Evolutionary conservation across 2,113 vertebrate species (phyloP), one percentile per base, ranked within the genome.

Genomic region (Lepisosteus osseus): DNA sequence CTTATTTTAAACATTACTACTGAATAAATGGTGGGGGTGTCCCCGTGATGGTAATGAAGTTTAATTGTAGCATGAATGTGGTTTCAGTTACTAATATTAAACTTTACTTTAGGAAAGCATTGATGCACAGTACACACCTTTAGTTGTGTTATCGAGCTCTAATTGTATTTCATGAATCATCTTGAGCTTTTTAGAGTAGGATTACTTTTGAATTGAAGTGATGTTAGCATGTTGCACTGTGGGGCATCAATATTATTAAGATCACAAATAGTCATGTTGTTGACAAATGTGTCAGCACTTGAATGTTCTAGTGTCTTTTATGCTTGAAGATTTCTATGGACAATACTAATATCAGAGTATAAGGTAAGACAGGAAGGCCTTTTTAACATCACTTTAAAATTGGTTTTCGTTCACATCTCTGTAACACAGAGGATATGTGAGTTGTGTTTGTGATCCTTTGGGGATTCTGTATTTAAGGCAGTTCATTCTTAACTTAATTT

Each of bases 1-100:
- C 95, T 96, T 95, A 94, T 90, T 77, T 88, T 85, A 85, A 83
- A 73, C 77, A 84, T 79, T 88, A 92, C 92, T 93, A 89, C 92
- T 89, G 88, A 91, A 90, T 88, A 91, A 87, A 86, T 86, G 83
- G 83, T 74, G 84, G 89, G 88, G 82, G 76, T 81, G 83, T 77
- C 76, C 69, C 80, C 84, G 77, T 82, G 86, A 84, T 84, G 82
- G 78, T 76, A 83, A 74, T 80, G 84, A 82, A 84, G 81, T 83
- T 84, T 83, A 83, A 82, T 79, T 79, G 73, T 79, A 72, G 79
- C 78, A 79, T 76, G 78, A 79, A 64, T 68, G 85, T 89, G 87
- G 85, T 90, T 90, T 88, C 84, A 77, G 82, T 75, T 83, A 86
- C 78, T 83, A 70, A 67, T 68, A 77, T 77, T 74, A 70, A 80